Percentiles rank a stretch among this genome's conserved stretches.
These are phyloP conservation scores for Apantesis nais DNA, from an alignment of 2,888 invertebrate genomes.

Conservation along the genomic window DNA sequence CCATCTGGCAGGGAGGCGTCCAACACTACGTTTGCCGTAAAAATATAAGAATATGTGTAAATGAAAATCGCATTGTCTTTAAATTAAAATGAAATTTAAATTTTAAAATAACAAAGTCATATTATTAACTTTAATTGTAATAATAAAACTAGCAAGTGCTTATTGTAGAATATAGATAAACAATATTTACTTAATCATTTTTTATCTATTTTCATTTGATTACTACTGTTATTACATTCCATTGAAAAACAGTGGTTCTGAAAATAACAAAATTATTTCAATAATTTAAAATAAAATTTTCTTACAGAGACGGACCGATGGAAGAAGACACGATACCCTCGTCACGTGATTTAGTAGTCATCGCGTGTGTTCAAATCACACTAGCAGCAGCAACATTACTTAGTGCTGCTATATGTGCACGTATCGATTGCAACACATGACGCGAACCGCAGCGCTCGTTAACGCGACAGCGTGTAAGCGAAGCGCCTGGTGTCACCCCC, in stretches of 20 bases:
- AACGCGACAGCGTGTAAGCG: slow-evolving; percentile 71
- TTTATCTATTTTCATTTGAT: background rate
- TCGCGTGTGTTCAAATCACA: slow-evolving; percentile 81
- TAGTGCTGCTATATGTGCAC: slow-evolving; percentile 82
- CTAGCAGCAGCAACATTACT: slow-evolving; percentile 80
- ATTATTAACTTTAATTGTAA: background rate
- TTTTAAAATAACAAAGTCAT: background rate
- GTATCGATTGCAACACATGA: slow-evolving; percentile 83
- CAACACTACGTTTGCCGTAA: too few relatives aligned
- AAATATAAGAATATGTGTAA: too few relatives aligned
- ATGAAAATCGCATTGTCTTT: too few relatives aligned
- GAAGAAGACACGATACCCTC: slow-evolving; percentile 75
- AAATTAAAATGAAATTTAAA: too few relatives aligned
- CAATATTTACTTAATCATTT: too few relatives aligned
- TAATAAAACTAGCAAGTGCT: background rate
- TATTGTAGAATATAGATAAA: background rate
- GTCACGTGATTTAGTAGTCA: slow-evolving; percentile 76
- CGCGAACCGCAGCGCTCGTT: slow-evolving; percentile 75
- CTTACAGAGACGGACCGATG: slow-evolving; percentile 69
- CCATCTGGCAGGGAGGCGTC: too few relatives aligned
- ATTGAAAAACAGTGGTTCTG: background rate
- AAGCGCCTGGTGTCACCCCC: slow-evolving; percentile 64
- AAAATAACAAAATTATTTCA: background rate
- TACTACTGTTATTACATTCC: background rate
- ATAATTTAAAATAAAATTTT: slow-evolving; percentile 17